phyloP scores from a whole-genome alignment of 2,888 invertebrate genomes.

The Oscheius sp. region DNA sequence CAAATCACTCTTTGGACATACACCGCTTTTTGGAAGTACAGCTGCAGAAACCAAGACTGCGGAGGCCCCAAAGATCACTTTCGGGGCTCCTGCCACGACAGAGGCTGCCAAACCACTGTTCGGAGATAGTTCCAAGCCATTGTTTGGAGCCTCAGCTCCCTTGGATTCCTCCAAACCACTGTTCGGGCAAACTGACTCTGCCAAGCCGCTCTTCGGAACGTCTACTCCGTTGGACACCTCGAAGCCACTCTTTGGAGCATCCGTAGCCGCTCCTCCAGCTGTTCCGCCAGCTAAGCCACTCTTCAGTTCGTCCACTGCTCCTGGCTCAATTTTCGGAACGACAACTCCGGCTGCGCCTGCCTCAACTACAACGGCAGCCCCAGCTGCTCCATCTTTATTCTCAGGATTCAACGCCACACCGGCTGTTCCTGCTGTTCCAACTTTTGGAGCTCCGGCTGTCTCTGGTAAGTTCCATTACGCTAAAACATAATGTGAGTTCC shows the following conservation, averaged over 20 bases:
- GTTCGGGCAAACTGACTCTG: background rate
- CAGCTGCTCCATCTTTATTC: background rate
- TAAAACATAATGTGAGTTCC: background rate
- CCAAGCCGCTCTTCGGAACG: slow-evolving; percentile 29
- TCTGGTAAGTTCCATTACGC: background rate
- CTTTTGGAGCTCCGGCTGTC: background rate
- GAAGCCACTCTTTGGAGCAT: slow-evolving; percentile 20
- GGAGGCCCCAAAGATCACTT: too few species aligned
- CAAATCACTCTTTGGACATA: background rate
- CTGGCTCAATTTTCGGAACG: slow-evolving; percentile 3
- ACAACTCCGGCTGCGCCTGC: background rate
- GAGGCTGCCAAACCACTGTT: background rate
- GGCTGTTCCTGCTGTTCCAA: background rate
- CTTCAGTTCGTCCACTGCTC: background rate
- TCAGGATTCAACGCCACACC: background rate
- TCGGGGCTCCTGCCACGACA: too few species aligned
- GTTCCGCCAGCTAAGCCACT: background rate
- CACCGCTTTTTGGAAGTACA: background rate
- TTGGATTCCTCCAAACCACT: background rate
- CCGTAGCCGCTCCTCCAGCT: slow-evolving; percentile 13
- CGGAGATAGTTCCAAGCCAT: background rate
- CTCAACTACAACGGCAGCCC: background rate
- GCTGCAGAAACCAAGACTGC: too few species aligned
- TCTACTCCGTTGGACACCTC: slow-evolving; percentile 1
- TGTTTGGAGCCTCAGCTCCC: background rate